Evolutionary conservation across 2,888 invertebrate genomes (phyloP).

Genomic region (Plebejus argus): DNA sequence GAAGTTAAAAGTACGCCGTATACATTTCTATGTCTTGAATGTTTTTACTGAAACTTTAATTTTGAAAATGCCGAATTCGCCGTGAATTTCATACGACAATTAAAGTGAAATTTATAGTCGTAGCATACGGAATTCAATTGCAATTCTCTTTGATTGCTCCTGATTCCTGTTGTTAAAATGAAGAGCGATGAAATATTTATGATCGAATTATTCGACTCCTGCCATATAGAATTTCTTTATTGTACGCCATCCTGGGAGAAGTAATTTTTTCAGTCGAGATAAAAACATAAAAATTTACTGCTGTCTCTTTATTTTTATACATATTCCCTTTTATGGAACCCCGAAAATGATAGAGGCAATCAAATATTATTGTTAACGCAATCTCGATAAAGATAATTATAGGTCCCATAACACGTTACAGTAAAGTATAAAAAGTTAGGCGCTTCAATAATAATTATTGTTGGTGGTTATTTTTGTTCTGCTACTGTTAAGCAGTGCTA

Average conservation of each 20-base stretch:
- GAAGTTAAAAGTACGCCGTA: too few species aligned
- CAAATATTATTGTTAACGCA: constrained; percentile 8
- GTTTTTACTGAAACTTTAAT: not conserved
- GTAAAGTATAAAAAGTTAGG: not conserved
- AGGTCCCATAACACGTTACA: not conserved
- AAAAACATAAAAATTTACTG: constrained; percentile 21
- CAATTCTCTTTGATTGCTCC: constrained; percentile 6
- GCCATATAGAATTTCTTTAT: constrained; percentile 14
- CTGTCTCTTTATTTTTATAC: constrained; percentile 19
- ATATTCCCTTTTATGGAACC: constrained; percentile 3
- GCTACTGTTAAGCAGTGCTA: not conserved
- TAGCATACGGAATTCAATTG: constrained; percentile 10
- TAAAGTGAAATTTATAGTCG: constrained; percentile 3
- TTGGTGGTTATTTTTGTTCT: not conserved
- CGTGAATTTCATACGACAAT: not conserved
- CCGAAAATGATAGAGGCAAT: constrained; percentile 1
- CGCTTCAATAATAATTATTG: not conserved
- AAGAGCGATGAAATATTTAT: constrained; percentile 12
- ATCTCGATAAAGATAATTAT: constrained; percentile 7
- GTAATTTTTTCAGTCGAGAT: constrained; percentile 18
- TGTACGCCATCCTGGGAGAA: not conserved
- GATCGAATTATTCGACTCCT: constrained; percentile 16
- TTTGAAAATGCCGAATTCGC: not conserved
- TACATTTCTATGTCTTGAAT: not conserved
- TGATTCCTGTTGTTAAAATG: constrained; percentile 24